Evolutionary conservation across 1,140 invertebrate genomes (phyloP).

Genomic region (Trachelipus rathkii): DNA sequence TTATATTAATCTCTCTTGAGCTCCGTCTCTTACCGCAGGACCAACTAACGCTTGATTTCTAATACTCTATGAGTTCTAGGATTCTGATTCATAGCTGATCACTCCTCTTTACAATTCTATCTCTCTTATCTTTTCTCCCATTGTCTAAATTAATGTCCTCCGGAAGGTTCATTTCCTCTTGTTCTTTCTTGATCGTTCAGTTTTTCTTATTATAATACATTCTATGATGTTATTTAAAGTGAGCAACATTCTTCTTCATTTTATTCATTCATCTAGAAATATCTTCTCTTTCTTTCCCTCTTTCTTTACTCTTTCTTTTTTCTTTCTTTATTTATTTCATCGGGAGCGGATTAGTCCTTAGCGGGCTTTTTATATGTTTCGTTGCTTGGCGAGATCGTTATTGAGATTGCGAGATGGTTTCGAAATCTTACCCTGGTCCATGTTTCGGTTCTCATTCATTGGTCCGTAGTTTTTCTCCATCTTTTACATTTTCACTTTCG

Average conservation of each 20-base stretch:
- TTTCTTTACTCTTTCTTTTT: constrained; percentile 47
- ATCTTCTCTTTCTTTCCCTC: constrained; percentile 46
- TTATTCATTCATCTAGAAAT: constrained; percentile 44
- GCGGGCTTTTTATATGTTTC: no score
- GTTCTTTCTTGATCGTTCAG: constrained; percentile 50
- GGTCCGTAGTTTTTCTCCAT: constrained; percentile 57
- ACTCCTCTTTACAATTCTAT: constrained; percentile 47
- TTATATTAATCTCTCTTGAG: no score
- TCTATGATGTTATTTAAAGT: constrained; percentile 46
- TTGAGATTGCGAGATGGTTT: constrained; percentile 39
- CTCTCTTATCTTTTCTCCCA: constrained; percentile 50
- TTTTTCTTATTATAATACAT: constrained; percentile 51
- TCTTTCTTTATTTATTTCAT: constrained; percentile 49
- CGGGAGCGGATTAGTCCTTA: no score
- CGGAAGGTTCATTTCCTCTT: constrained; percentile 47
- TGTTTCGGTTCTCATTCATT: constrained; percentile 53
- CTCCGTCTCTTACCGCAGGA: no score
- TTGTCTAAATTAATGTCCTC: constrained; percentile 54
- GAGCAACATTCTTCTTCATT: constrained; percentile 46
- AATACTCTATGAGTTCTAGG: no score
- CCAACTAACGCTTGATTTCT: no score
- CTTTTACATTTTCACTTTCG: constrained; percentile 63
- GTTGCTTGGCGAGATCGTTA: constrained; percentile 49
- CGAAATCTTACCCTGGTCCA: constrained; percentile 42
- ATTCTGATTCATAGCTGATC: constrained; percentile 46